These are phyloP conservation scores for Gobionotothen gibberifrons DNA, from an alignment of 2,797 vertebrate genomes.

Conservation along the genomic window DNA sequence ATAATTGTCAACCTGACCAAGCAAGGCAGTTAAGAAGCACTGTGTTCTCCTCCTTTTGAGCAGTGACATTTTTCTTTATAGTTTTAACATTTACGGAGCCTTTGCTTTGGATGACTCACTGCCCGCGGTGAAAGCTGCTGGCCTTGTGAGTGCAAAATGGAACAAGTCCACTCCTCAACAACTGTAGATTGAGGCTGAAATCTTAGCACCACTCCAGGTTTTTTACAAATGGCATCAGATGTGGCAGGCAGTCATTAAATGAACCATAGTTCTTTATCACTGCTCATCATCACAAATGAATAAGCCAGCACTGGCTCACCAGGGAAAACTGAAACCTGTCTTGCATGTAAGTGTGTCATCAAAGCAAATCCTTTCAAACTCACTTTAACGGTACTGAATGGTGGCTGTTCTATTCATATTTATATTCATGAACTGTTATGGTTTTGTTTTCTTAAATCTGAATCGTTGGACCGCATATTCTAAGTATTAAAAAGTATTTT, in stretches of 20 bases:
- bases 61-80: constrained; percentile 54
- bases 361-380: constrained; percentile 15
- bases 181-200: constrained; percentile 27
- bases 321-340: constrained; percentile 19
- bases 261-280: constrained; percentile 24
- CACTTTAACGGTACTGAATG: background rate
- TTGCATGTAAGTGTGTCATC: background rate
- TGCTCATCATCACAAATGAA: constrained; percentile 12
- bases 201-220: background rate
- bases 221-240: constrained; percentile 18
- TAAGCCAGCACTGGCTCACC: background rate
- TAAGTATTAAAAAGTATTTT: background rate
- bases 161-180: constrained; percentile 16
- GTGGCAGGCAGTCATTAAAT: constrained; percentile 15
- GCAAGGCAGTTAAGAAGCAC: background rate
- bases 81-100: constrained; percentile 62
- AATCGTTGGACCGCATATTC: background rate
- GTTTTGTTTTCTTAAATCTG: constrained; percentile 12
- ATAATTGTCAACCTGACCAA: background rate
- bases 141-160: constrained; percentile 34
- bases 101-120: constrained; percentile 56
- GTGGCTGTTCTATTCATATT: background rate
- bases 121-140: constrained; percentile 16
- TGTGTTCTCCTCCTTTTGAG: constrained; percentile 13
- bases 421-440: constrained; percentile 16